These are phyloP conservation scores for Cataglyphis livida DNA, from an alignment of 2,888 invertebrate genomes.

Conservation along the genomic window DNA sequence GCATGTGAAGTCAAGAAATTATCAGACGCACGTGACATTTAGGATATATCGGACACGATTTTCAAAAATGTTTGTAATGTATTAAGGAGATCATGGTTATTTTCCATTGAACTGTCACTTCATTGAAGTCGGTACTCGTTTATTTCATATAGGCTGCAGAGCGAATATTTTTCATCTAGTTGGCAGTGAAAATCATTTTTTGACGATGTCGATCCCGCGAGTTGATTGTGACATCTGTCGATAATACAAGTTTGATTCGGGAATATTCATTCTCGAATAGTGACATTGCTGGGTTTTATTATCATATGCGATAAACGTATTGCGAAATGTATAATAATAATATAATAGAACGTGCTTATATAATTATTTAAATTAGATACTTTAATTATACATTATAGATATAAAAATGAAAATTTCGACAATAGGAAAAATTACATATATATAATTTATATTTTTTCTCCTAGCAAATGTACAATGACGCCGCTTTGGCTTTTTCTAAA, in stretches of 20 bases:
- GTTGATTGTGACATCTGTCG: constrained; percentile 18
- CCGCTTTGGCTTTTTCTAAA: not conserved
- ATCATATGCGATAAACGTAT: not conserved
- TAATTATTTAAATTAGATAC: not conserved
- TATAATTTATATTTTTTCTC: constrained; percentile 12
- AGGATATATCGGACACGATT: constrained; percentile 12
- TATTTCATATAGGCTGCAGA: not conserved
- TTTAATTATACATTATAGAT: not conserved
- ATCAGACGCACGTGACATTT: constrained; percentile 5
- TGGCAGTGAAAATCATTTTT: constrained; percentile 9
- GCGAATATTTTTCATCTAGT: constrained; percentile 14
- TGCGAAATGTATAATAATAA: not conserved
- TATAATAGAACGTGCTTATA: not conserved
- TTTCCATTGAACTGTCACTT: constrained; percentile 28
- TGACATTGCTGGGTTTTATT: not conserved
- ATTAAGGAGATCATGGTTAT: constrained; percentile 15
- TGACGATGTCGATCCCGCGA: constrained; percentile 13
- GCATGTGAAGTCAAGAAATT: not conserved
- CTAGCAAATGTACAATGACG: not conserved
- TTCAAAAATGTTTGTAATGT: not conserved
- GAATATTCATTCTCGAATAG: constrained; percentile 18
- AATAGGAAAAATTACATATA: not conserved
- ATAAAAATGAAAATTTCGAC: not conserved
- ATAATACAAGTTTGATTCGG: constrained; percentile 9
- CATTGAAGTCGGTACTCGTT: not conserved